Percentiles rank a stretch among this genome's conserved stretches.
Conservation (phyloP, 2,113 vertebrate genomes). For the Phrynocephalus versicolor region DNA sequence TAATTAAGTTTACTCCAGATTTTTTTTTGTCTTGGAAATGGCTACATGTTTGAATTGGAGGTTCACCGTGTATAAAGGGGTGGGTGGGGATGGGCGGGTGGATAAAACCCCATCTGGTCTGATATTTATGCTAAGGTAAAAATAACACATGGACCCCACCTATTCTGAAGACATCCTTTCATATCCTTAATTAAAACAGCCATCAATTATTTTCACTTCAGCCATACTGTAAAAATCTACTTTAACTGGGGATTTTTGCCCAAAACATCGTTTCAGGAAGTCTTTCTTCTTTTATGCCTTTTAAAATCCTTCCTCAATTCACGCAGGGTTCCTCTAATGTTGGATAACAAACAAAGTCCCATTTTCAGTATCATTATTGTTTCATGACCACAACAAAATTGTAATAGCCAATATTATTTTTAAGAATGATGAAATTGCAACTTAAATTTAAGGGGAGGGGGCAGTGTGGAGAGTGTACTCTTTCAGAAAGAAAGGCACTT, state of each 20-base stretch:
- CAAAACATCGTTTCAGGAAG: background rate
- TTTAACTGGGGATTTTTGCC: too few relatives aligned
- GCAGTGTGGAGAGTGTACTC: background rate
- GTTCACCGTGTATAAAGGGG: background rate
- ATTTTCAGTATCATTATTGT: background rate
- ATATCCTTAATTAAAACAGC: conserved; percentile 1
- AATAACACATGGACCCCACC: conserved; percentile 37
- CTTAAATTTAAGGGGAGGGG: background rate
- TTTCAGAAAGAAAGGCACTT: background rate
- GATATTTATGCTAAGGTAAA: conserved; percentile 36
- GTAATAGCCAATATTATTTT: background rate
- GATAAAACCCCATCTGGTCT: conserved; percentile 16
- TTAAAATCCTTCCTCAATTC: background rate
- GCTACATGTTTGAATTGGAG: conserved; percentile 36
- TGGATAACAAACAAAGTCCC: background rate
- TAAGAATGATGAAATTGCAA: background rate
- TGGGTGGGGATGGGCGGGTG: background rate
- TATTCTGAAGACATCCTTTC: conserved; percentile 7
- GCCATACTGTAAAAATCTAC: background rate
- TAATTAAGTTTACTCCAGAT: conserved; percentile 7
- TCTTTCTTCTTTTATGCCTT: background rate
- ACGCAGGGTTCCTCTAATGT: background rate
- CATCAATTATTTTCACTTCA: fast-evolving
- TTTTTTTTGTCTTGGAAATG: background rate
- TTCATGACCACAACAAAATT: background rate